Conservation (phyloP, 2,113 vertebrate species). For the Psammodynastes pulverulentus region DNA sequence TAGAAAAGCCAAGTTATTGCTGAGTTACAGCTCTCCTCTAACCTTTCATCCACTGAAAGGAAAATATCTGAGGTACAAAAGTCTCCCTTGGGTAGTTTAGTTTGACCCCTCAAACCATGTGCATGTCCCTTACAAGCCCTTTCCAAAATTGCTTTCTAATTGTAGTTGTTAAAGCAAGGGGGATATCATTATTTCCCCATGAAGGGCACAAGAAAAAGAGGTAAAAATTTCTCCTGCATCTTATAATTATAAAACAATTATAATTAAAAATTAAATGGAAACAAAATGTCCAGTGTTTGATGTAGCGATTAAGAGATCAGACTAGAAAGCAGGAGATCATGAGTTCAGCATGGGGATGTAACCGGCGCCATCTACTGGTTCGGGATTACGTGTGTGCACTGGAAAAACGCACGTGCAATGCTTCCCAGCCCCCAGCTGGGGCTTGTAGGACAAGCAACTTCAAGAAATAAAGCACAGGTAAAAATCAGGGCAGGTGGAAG, state of each 20-base stretch:
- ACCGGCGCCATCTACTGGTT: too few relatives aligned
- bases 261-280: conserved; percentile 23
- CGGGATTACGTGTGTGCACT: too few relatives aligned
- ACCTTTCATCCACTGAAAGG: background rate
- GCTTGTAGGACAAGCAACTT: too few relatives aligned
- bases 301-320: background rate
- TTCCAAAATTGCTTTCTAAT: background rate
- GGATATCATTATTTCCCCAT: background rate
- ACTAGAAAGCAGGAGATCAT: background rate
- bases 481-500: too few relatives aligned
- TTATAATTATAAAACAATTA: background rate
- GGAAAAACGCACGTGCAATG: too few relatives aligned
- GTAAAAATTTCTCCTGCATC: background rate
- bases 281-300: conserved; percentile 5
- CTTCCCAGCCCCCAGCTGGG: too few relatives aligned
- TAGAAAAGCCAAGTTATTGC: background rate
- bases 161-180: background rate
- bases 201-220: background rate
- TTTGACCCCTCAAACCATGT: background rate
- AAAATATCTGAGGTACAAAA: background rate
- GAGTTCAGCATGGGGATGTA: too few relatives aligned
- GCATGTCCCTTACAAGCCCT: background rate
- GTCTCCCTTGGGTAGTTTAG: background rate
- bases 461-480: too few relatives aligned
- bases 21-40: background rate